phyloP scores from a whole-genome alignment of 2,888 invertebrate species.

The Limnephilus marmoratus region DNA sequence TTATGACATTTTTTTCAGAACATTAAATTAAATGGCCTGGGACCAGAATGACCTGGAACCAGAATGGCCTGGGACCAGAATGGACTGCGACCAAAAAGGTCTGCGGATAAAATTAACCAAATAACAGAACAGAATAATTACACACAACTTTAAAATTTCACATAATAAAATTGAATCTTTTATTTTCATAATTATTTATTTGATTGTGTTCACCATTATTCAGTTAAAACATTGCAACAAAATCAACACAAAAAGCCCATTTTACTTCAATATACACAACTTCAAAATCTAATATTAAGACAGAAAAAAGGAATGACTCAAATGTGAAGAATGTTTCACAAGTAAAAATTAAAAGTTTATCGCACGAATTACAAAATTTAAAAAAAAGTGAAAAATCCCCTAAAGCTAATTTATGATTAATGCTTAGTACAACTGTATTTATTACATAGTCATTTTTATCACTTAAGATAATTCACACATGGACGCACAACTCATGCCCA shows the following conservation, averaged over 20 bases:
- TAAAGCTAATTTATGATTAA: constrained; percentile 9
- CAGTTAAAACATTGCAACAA: constrained; percentile 20
- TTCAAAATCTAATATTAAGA: constrained; percentile 19
- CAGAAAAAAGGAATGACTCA: constrained; percentile 41
- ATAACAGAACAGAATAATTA: neutral
- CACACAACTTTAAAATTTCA: neutral
- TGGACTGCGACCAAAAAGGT: neutral
- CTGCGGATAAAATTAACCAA: neutral
- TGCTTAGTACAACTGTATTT: neutral
- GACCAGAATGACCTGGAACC: too few relatives aligned
- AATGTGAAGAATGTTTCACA: constrained; percentile 33
- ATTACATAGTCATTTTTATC: constrained; percentile 12
- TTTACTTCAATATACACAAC: constrained; percentile 38
- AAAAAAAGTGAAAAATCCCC: constrained; percentile 18
- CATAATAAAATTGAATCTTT: neutral
- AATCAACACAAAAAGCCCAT: neutral
- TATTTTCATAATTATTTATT: neutral
- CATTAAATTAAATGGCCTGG: neutral
- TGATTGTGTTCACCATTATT: constrained; percentile 15
- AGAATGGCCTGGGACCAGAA: neutral
- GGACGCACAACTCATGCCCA: neutral
- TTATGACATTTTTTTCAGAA: neutral
- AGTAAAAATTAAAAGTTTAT: constrained; percentile 11
- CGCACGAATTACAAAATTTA: neutral
- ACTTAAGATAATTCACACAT: neutral